Evolutionary conservation across 1,140 invertebrate genomes (phyloP).

Genomic region (Dendroctonus ponderosae): DNA sequence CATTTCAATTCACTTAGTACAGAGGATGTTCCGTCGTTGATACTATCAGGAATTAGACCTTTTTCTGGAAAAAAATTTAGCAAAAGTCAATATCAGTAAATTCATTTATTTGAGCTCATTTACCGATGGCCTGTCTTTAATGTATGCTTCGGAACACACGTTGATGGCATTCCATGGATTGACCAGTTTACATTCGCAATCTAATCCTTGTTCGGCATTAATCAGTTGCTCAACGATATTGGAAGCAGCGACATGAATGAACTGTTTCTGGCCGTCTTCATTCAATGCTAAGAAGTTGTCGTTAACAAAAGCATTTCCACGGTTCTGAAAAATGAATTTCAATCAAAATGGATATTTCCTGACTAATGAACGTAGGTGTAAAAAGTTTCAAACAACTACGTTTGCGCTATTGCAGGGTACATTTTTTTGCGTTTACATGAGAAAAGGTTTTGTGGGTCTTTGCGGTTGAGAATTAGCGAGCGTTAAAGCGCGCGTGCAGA

Average conservation of each 20-base stretch:
- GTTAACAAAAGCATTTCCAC: constrained; percentile 56
- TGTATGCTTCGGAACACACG: constrained; percentile 52
- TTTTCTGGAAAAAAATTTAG: constrained; percentile 37
- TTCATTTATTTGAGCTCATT: background rate
- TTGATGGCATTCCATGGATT: constrained; percentile 46
- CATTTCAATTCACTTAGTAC: constrained; percentile 3
- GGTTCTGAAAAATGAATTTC: constrained; percentile 48
- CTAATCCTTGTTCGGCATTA: constrained; percentile 52
- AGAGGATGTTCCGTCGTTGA: constrained; percentile 8
- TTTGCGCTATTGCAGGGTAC: too few relatives aligned
- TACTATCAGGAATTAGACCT: constrained; percentile 25
- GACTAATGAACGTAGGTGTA: too few relatives aligned
- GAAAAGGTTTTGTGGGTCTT: too few relatives aligned
- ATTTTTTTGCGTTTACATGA: too few relatives aligned
- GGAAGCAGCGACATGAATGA: constrained; percentile 51
- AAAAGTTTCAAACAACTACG: too few relatives aligned
- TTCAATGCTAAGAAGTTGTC: constrained; percentile 56
- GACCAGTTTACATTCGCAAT: constrained; percentile 53
- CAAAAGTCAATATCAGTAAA: background rate
- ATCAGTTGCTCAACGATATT: constrained; percentile 52
- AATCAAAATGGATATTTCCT: constrained; percentile 1
- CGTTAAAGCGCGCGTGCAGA: too few relatives aligned
- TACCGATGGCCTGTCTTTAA: constrained; percentile 48
- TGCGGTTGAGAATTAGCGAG: too few relatives aligned
- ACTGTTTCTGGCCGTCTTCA: constrained; percentile 54